These are phyloP conservation scores for Microctenopoma lineatum DNA, from an alignment of 2,797 vertebrate genomes.

Conservation along the genomic window DNA sequence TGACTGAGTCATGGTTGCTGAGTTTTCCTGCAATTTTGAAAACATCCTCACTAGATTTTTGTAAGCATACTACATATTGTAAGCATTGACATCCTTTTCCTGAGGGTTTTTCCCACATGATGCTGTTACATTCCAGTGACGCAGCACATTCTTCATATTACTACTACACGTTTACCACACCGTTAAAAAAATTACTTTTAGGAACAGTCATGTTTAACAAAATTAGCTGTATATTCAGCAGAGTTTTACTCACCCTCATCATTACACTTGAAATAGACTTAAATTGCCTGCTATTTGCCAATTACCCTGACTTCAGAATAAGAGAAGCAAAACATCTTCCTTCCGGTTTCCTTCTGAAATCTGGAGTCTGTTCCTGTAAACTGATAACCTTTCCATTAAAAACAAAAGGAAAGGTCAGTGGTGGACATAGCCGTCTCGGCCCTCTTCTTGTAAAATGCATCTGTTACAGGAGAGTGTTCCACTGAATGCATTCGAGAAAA, in stretches of 20 bases:
- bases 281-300: neutral
- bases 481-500: no score
- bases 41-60: neutral
- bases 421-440: neutral
- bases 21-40: neutral
- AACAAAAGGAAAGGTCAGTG: conserved; percentile 49
- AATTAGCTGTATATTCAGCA: neutral
- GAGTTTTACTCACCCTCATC: conserved; percentile 6
- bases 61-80: neutral
- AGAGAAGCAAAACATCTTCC: conserved; percentile 38
- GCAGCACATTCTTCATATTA: conserved; percentile 3
- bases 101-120: conserved; percentile 24
- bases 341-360: conserved; percentile 37
- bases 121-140: neutral
- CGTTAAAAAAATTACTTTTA: neutral
- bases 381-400: conserved; percentile 71
- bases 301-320: conserved; percentile 11
- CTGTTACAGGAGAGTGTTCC: neutral
- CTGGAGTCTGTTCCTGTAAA: conserved; percentile 55
- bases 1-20: neutral
- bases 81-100: conserved; percentile 26
- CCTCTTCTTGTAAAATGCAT: conserved; percentile 49
- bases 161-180: conserved; percentile 19
- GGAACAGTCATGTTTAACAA: neutral
- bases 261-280: conserved; percentile 2